Base-by-base conservation (phyloP, 2,797 vertebrate species). In the Apogon talboti region DNA sequence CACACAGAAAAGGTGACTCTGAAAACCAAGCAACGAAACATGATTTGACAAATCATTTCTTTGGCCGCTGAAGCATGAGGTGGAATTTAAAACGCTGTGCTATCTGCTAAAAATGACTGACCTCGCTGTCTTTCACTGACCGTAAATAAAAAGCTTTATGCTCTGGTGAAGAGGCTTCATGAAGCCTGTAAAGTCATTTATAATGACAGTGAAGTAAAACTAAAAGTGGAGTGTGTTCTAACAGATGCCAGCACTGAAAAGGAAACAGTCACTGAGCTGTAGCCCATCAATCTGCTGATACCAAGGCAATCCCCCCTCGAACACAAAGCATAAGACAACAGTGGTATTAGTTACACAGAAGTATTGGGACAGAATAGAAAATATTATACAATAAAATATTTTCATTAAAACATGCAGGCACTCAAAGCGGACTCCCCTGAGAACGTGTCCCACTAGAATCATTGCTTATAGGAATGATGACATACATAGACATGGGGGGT, bases 1-100 rank as follows among this genome's bases (percentile, higher is more conserved):
- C 97, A 98, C 87, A 96, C 59, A 6, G 96, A 98, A 81, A 97
- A 35, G 0, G 96, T 91, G 89, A 95, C 91, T 86, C 96, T 98
- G 79, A 55, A 71, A 86, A 65, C 6, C 61, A 68, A 67, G 54
- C 68, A 42, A 37, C 2, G 16, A 69, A 59, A 82, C 59, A 35
- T 30, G 49, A 77, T 74, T 48, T 72, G 66, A 76, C 70, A 69
- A 77, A 74, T 76, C 58, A 62, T 84, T 75, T 74, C 50, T 63
- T 55, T 8, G 14, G 19, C 64, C 18, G 3, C 21, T 46, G 58
- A 77, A 66, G 81, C 78, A 3, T 67, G 60, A 44, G 38, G 54
- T 15, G 40, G 59, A 69, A 44, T 82, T 77, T 47, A 66, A 82
- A 84, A 66, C 15, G 14, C 48, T 33, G 54, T 13, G 3, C 63